phyloP scores from a whole-genome alignment of 2,113 vertebrate genomes.

The Corythaixoides concolor region DNA sequence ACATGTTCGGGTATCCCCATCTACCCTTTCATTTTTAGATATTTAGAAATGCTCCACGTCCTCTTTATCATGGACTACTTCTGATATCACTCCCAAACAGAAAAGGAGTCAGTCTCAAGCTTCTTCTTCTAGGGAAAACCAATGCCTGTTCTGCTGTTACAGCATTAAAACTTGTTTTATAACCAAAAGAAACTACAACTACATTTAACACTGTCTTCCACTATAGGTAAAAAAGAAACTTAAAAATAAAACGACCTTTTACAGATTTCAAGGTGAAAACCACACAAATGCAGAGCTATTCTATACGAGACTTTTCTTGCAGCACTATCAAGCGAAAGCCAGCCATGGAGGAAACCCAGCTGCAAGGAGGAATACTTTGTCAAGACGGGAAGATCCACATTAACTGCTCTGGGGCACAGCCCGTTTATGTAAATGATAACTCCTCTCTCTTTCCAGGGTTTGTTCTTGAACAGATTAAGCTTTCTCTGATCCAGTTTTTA shows the following conservation, averaged over 20 bases:
- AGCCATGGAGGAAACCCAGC: fast-evolving
- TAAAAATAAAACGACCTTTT: not conserved
- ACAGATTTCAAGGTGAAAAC: not conserved
- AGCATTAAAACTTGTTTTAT: not conserved
- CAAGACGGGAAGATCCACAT: not conserved
- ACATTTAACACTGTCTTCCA: no score
- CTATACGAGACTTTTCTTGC: fast-evolving
- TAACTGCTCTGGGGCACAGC: not conserved
- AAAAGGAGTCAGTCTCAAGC: not conserved
- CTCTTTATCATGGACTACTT: not conserved
- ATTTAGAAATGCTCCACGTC: not conserved
- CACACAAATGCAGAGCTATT: not conserved
- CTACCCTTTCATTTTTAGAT: not conserved
- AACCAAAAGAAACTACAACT: not conserved
- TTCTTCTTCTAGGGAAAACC: not conserved
- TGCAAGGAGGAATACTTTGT: not conserved
- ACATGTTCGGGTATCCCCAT: not conserved
- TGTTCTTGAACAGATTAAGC: not conserved
- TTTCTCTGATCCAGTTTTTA: not conserved
- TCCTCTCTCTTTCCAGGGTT: not conserved
- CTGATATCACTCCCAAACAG: not conserved
- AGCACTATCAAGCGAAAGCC: not conserved
- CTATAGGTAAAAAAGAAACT: not conserved
- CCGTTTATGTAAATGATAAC: not conserved
- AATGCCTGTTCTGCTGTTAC: not conserved